These are phyloP conservation scores for Misgurnus anguillicaudatus DNA, from an alignment of 2,113 vertebrate species.

Conservation along the genomic window DNA sequence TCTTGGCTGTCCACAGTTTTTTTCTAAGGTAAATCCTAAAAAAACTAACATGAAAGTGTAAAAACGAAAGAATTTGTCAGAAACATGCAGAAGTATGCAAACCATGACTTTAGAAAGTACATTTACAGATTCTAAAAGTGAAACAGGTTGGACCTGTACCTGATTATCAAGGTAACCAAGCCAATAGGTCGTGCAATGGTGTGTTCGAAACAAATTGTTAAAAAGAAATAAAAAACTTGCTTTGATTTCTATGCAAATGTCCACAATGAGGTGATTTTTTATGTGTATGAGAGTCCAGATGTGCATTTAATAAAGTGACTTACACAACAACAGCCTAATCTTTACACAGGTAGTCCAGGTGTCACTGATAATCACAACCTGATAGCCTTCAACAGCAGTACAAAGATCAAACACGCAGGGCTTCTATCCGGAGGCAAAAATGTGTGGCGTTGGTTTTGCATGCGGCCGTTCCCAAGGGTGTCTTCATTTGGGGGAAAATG, in stretches of 20 bases:
- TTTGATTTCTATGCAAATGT: too few relatives aligned
- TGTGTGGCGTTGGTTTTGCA: background rate
- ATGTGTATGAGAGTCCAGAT: too few relatives aligned
- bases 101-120: background rate
- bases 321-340: slow-evolving; percentile 29
- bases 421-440: background rate
- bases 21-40: background rate
- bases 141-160: slow-evolving; percentile 32
- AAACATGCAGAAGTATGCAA: background rate
- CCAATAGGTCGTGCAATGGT: background rate
- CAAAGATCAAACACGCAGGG: slow-evolving; percentile 13
- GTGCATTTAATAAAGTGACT: slow-evolving; percentile 11
- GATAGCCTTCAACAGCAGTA: background rate
- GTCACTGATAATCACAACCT: slow-evolving; percentile 10
- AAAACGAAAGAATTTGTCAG: background rate
- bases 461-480: background rate
- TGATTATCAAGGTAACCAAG: background rate
- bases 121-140: background rate
- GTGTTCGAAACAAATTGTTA: background rate
- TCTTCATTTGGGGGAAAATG: background rate
- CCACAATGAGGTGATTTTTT: too few relatives aligned
- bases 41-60: background rate
- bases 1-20: background rate
- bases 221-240: too few relatives aligned
- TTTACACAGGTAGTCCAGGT: slow-evolving; percentile 18